Evolutionary conservation across 2,797 vertebrate genomes (phyloP).

Genomic region (Pangasius macronema): DNA sequence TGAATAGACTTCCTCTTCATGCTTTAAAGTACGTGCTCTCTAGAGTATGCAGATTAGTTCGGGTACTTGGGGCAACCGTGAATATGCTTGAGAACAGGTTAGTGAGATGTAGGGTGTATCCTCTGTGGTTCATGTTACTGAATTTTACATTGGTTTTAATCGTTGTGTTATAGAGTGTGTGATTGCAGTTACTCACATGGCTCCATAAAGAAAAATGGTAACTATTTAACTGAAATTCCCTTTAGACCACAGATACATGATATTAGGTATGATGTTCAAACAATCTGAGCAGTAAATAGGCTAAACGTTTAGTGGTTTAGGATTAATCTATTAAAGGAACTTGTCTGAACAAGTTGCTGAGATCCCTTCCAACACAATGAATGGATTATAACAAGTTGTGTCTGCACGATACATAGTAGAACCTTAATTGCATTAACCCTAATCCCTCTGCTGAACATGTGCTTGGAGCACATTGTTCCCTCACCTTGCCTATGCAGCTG

Average conservation of each 20-base stretch:
- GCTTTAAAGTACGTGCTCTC: conserved; percentile 4
- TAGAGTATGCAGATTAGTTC: conserved; percentile 19
- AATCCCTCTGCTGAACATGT: conserved; percentile 60
- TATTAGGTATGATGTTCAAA: background rate
- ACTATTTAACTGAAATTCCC: background rate
- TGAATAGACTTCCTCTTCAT: conserved; percentile 16
- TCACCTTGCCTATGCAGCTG: background rate
- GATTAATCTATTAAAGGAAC: conserved; percentile 46
- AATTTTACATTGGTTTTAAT: background rate
- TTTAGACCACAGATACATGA: no score
- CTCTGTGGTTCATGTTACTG: background rate
- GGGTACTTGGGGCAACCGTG: background rate
- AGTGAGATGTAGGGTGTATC: background rate
- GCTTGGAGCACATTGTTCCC: background rate
- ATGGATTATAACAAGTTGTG: conserved; percentile 69
- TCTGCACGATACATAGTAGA: conserved; percentile 62
- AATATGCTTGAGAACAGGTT: background rate
- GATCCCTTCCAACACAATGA: conserved; percentile 60
- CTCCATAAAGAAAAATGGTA: background rate
- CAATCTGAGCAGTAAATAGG: background rate
- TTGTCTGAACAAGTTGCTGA: conserved; percentile 48
- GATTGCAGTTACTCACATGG: background rate
- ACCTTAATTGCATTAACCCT: conserved; percentile 66
- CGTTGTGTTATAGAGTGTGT: background rate
- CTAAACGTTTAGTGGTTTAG: background rate